Evolutionary conservation across 2,888 invertebrate species (phyloP).

Genomic region (Acronicta alni): DNA sequence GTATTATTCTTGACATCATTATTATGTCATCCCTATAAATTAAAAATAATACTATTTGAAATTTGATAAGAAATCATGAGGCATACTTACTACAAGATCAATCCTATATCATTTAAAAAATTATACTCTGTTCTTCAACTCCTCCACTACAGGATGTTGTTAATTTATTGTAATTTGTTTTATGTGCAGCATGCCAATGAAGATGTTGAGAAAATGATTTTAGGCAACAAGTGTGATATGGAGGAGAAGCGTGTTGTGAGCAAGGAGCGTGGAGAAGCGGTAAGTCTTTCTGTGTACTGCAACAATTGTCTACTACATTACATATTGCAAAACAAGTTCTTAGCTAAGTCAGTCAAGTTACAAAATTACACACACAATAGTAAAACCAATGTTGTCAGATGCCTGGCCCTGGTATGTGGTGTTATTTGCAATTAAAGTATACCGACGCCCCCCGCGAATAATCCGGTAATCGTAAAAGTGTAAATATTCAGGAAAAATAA

Average conservation of each 20-base stretch:
- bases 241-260: constrained; percentile 97
- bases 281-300: constrained; percentile 84
- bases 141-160: background rate
- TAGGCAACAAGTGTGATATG: constrained; percentile 99
- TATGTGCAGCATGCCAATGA: constrained; percentile 97
- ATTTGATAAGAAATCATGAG: background rate
- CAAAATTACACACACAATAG: too few relatives aligned
- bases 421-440: too few relatives aligned
- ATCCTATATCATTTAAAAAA: too few relatives aligned
- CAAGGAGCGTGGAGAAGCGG: constrained; percentile 97
- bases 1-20: constrained; percentile 23
- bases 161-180: background rate
- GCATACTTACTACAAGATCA: background rate
- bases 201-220: constrained; percentile 99
- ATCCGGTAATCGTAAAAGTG: too few relatives aligned
- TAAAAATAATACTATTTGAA: background rate
- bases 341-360: too few relatives aligned
- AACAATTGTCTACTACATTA: background rate
- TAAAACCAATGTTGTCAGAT: too few relatives aligned
- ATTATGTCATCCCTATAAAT: too few relatives aligned
- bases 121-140: background rate
- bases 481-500: too few relatives aligned
- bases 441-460: too few relatives aligned
- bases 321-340: background rate
- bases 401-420: too few relatives aligned